These are phyloP conservation scores for Siderastrea radians DNA, from an alignment of 92 coral and sea anemone species.

Conservation along the genomic window DNA sequence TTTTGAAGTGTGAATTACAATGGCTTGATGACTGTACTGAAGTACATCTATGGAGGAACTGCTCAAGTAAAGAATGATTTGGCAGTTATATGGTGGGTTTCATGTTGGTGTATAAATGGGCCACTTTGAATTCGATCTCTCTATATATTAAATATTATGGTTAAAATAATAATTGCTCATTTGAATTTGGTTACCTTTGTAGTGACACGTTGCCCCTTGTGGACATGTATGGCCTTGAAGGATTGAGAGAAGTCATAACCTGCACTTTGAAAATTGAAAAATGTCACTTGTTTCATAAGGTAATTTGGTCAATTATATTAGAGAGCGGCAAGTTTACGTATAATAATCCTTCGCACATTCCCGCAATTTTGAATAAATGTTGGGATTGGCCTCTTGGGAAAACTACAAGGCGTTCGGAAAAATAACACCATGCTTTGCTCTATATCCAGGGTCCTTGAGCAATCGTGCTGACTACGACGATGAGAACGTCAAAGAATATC, in stretches of 20 bases:
- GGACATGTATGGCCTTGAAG: slow-evolving; percentile 94
- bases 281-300: slow-evolving; percentile 98
- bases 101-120: not conserved
- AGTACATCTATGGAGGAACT: slow-evolving; percentile 87
- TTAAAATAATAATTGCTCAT: not conserved
- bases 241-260: slow-evolving; percentile 76
- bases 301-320: not conserved
- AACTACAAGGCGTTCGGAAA: too few species aligned
- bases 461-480: too few species aligned
- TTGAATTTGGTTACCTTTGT: not conserved
- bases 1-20: slow-evolving; percentile 51
- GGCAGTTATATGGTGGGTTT: slow-evolving; percentile 69
- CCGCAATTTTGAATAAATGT: too few species aligned
- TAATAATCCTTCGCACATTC: too few species aligned
- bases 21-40: slow-evolving; percentile 72
- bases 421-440: too few species aligned
- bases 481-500: too few species aligned
- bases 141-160: not conserved
- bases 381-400: too few species aligned
- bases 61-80: slow-evolving; percentile 51
- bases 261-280: slow-evolving; percentile 79
- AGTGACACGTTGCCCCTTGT: slow-evolving; percentile 84
- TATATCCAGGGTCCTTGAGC: too few species aligned
- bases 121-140: not conserved
- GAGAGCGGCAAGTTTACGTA: too few species aligned